Percentiles rank a stretch among this genome's conserved stretches.
Conservation (phyloP, 2,888 invertebrate genomes). For the Noctua janthe region DNA sequence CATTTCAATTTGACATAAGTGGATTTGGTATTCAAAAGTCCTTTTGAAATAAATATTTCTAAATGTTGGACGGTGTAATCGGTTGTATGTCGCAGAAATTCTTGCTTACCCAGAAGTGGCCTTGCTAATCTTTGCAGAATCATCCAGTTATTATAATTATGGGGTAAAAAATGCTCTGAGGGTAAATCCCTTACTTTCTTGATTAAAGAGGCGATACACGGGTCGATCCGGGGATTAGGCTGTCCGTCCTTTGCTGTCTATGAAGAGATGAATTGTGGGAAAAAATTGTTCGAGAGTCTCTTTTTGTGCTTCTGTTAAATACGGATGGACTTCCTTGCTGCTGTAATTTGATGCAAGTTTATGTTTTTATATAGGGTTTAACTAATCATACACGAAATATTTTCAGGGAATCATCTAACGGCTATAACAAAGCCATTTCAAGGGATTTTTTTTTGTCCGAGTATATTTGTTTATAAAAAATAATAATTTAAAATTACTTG, state of each 20-base stretch:
- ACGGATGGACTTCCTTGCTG: not conserved
- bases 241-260: slow-evolving; percentile 9
- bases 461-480: too few relatives aligned
- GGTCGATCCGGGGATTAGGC: slow-evolving; percentile 37
- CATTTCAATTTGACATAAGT: slow-evolving; percentile 55
- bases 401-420: too few relatives aligned
- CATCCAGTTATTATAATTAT: slow-evolving; percentile 62
- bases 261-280: slow-evolving; percentile 5
- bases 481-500: too few relatives aligned
- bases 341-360: not conserved
- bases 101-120: slow-evolving; percentile 31
- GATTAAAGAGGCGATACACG: slow-evolving; percentile 47
- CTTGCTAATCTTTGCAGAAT: slow-evolving; percentile 49
- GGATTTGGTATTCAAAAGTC: slow-evolving; percentile 36
- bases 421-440: too few relatives aligned
- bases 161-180: slow-evolving; percentile 44
- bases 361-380: not conserved
- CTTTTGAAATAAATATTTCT: slow-evolving; percentile 9
- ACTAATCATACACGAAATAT: too few relatives aligned
- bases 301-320: slow-evolving; percentile 14
- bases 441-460: too few relatives aligned
- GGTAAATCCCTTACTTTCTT: slow-evolving; percentile 59
- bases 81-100: slow-evolving; percentile 41
- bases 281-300: not conserved
- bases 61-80: slow-evolving; percentile 14